Evolutionary conservation across 2,888 invertebrate genomes (phyloP).

Genomic region (Syrista parreyssii): DNA sequence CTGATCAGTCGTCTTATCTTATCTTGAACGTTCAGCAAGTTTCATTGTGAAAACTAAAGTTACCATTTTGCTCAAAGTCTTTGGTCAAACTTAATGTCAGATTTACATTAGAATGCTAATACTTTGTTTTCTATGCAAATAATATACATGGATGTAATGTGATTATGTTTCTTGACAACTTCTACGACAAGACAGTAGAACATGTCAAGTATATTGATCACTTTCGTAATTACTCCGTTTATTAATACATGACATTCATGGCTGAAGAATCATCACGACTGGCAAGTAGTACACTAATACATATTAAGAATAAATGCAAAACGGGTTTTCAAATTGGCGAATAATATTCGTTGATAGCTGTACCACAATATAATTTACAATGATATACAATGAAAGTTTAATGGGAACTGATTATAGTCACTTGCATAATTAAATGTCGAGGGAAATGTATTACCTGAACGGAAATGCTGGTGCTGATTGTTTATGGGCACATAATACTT

Average conservation of each 20-base stretch:
- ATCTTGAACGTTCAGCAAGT: neutral
- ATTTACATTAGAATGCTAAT: neutral
- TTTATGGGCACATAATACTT: neutral
- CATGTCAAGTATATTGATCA: neutral
- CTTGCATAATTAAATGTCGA: neutral
- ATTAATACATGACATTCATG: neutral
- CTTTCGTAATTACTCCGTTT: neutral
- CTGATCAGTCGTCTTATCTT: neutral
- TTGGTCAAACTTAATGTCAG: neutral
- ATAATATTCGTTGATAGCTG: neutral
- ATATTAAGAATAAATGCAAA: neutral
- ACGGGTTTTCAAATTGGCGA: neutral
- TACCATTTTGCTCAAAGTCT: neutral
- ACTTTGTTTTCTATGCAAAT: neutral
- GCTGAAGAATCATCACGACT: neutral
- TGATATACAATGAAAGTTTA: neutral
- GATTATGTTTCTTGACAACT: neutral
- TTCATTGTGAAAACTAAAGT: neutral
- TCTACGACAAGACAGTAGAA: neutral
- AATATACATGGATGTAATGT: neutral
- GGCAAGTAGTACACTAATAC: neutral
- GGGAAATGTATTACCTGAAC: neutral
- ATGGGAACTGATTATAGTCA: neutral
- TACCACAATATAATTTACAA: neutral
- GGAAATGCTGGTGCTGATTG: neutral